Evolutionary conservation across 2,797 vertebrate species (phyloP).

Genomic region (Thaleichthys pacificus): DNA sequence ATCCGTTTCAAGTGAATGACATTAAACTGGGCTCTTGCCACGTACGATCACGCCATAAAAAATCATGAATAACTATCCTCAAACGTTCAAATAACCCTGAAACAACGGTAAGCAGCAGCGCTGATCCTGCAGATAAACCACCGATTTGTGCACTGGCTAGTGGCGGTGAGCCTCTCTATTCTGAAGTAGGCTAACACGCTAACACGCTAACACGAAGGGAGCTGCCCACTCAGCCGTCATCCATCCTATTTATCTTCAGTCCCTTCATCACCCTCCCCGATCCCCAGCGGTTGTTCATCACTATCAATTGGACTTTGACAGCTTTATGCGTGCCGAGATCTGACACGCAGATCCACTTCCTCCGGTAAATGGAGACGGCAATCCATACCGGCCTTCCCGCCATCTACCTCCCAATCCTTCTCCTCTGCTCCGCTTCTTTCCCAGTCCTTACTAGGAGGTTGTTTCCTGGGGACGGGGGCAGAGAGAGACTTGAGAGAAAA

Average conservation of each 20-base stretch:
- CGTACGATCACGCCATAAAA: no score
- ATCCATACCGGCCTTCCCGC: constrained; percentile 44
- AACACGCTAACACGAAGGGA: not conserved
- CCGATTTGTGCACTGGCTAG: not conserved
- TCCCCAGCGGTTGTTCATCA: constrained; percentile 42
- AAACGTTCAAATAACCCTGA: no score
- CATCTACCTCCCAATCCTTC: constrained; percentile 21
- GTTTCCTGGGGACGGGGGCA: constrained; percentile 3
- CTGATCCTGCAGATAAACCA: no score
- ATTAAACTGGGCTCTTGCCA: no score
- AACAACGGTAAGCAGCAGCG: no score
- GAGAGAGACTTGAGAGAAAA: not conserved
- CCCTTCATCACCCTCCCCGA: constrained; percentile 26
- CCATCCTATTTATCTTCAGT: constrained; percentile 24
- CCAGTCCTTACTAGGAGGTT: not conserved
- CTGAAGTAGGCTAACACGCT: not conserved
- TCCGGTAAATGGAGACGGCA: constrained; percentile 45
- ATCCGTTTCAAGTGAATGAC: no score
- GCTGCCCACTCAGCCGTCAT: constrained; percentile 16
- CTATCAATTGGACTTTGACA: constrained; percentile 49
- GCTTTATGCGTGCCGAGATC: constrained; percentile 54
- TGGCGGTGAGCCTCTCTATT: not conserved
- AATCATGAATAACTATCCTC: no score
- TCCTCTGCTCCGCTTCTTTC: constrained; percentile 15
- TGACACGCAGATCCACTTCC: constrained; percentile 45